A percentile compares a stretch with the other conserved stretches of the same genome.
Evolutionary conservation across 2,797 vertebrate genomes (phyloP).

Genomic region (Muscicapa striata): DNA sequence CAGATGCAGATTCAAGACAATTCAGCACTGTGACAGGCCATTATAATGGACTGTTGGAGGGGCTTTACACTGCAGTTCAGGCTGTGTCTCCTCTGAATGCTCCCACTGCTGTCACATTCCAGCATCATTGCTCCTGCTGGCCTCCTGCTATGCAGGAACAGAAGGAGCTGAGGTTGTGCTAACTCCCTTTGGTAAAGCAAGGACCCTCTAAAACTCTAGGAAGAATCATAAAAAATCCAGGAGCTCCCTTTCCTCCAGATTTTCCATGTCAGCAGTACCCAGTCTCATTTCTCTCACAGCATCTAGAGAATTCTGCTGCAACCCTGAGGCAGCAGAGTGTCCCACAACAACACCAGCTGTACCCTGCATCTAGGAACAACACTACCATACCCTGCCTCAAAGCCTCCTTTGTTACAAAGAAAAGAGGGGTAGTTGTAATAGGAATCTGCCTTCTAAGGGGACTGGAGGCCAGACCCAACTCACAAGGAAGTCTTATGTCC

Average conservation of each 20-base stretch:
- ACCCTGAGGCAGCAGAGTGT: fast-evolving
- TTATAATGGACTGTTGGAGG: not conserved
- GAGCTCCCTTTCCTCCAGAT: not conserved
- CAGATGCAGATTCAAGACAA: not conserved
- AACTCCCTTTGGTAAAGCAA: constrained; percentile 43
- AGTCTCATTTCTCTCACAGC: not conserved
- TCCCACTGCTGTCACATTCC: fast-evolving
- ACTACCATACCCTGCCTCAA: not conserved
- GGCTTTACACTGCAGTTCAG: not conserved
- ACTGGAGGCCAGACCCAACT: not conserved
- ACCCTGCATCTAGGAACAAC: not conserved
- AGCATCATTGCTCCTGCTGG: not conserved
- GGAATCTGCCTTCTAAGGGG: not conserved
- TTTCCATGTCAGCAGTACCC: not conserved
- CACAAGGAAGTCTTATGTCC: not conserved
- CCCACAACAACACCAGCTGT: not conserved
- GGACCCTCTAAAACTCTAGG: not conserved
- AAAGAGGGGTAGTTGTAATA: not conserved
- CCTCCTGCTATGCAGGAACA: not conserved
- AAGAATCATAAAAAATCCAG: not conserved
- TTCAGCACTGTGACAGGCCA: fast-evolving
- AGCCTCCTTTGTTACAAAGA: not conserved
- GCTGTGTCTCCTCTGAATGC: not conserved
- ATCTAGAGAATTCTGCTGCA: not conserved
- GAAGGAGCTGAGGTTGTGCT: not conserved